Base-by-base conservation (phyloP, 2,797 vertebrate species). In the Sardinella longiceps region DNA sequence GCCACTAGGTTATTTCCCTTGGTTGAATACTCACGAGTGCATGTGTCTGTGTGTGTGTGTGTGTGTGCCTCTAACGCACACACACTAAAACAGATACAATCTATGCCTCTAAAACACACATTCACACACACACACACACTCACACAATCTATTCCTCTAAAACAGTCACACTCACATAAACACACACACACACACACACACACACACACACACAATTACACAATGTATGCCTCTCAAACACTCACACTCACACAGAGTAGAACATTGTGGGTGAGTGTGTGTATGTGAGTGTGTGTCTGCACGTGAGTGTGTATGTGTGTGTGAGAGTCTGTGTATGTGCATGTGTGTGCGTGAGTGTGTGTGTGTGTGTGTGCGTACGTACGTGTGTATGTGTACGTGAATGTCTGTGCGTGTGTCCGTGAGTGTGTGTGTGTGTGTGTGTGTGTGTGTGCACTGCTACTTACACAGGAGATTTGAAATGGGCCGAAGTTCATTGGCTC, bases 381-480 rank as follows among this genome's bases (percentile, higher is more conserved):
- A 30, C 18, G 30, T 70, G 63, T 70, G 63, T 70, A 28, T 33
- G 63, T 33, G 63, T 70, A 11, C 30, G 58, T 60, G 58, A n/a
- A n/a, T 60, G 58, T 60, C 23, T 60, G 23, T 66, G 25, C 30
- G 28, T 11, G 25, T 66, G 63, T 33, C n/a, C n/a, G n/a, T n/a
- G n/a, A n/a, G n/a, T 63, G 5, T 63, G 60, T 2, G 23, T 25
- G 58, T 28, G 58, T 60, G 23, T 60, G 58, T 60, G 58, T 66
- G 60, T 11, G 23, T 25, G 56, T n/a, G 23, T 60, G 20, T 60
- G 20, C 1, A 3, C 4, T 0, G 15, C 60, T 87, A 98, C 98
- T 98, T 94, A 99, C 98, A 94, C 97, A 99, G 86, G 97, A 97
- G 95, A 99, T 96, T 93, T 94, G 95, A 95, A 99, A 99, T 37